Percentiles rank a stretch among this genome's conserved stretches.
phyloP scores from a whole-genome alignment of 2,797 vertebrate species.

The Pyrocephalus nanus region DNA sequence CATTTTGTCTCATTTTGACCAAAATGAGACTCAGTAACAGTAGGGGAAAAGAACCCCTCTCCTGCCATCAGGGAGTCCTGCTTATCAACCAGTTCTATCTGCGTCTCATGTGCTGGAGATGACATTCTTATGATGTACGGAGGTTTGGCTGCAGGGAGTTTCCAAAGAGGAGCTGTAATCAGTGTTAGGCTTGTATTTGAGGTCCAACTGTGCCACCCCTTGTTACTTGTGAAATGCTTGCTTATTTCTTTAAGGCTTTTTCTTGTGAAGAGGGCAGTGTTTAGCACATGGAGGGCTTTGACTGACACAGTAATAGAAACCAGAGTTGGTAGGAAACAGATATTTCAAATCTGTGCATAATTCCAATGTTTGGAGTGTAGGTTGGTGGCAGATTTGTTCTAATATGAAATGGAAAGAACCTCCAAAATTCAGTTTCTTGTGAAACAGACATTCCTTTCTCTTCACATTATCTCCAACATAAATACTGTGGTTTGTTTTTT shows the following conservation, averaged over 20 bases:
- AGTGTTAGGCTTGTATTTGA: neutral
- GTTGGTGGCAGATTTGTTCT: conserved; percentile 19
- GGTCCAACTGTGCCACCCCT: neutral
- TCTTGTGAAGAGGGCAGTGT: neutral
- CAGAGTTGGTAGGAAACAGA: neutral
- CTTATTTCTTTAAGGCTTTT: neutral
- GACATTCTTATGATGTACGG: neutral
- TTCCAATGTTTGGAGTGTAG: conserved; percentile 33
- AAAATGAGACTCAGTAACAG: neutral
- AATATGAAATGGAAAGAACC: conserved; percentile 10
- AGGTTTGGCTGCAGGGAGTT: neutral
- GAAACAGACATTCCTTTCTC: neutral
- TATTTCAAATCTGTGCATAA: conserved; percentile 13
- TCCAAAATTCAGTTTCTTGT: neutral
- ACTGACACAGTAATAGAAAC: neutral
- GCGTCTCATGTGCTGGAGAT: neutral
- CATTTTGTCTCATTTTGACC: conserved; percentile 5
- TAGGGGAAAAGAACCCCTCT: neutral
- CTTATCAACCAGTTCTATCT: neutral
- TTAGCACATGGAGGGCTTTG: neutral
- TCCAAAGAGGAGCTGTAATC: neutral
- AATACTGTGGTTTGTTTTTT: neutral
- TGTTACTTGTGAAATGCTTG: neutral
- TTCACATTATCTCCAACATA: neutral
- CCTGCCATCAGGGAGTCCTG: neutral